Evolutionary conservation across 2,888 invertebrate species (phyloP).

Genomic region (Azorinus chamasolen): DNA sequence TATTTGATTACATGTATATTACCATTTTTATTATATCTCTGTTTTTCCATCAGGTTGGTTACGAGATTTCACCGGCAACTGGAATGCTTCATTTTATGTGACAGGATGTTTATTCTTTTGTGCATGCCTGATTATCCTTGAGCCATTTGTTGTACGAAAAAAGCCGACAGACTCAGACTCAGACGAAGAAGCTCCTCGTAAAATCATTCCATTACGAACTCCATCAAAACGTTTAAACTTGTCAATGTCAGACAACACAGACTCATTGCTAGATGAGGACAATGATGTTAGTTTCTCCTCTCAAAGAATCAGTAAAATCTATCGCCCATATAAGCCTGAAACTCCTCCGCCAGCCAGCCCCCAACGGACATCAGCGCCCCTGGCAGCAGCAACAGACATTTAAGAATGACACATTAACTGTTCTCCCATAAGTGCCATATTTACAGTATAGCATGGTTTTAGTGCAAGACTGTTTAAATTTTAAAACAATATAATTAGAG

Average conservation of each 20-base stretch:
- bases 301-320: slow-evolving; percentile 53
- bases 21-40: too few species aligned
- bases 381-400: slow-evolving; percentile 19
- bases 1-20: too few species aligned
- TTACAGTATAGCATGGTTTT: too few species aligned
- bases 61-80: slow-evolving; percentile 49
- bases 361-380: slow-evolving; percentile 39
- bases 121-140: slow-evolving; percentile 25
- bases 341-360: slow-evolving; percentile 18
- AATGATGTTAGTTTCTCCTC: slow-evolving; percentile 50
- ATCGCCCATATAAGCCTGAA: slow-evolving; percentile 36
- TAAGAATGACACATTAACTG: neutral
- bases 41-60: slow-evolving; percentile 46
- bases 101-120: slow-evolving; percentile 44
- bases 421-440: neutral
- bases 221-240: neutral
- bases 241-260: slow-evolving; percentile 20
- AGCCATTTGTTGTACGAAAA: slow-evolving; percentile 27
- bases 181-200: neutral
- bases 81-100: slow-evolving; percentile 58
- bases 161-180: neutral
- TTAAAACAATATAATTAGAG: too few species aligned
- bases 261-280: slow-evolving; percentile 42
- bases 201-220: slow-evolving; percentile 19
- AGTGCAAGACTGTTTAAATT: too few species aligned